A percentile compares a stretch with the other conserved stretches of the same genome.
phyloP scores from a whole-genome alignment of 2,113 vertebrate species.

The Corythaeola cristata region DNA sequence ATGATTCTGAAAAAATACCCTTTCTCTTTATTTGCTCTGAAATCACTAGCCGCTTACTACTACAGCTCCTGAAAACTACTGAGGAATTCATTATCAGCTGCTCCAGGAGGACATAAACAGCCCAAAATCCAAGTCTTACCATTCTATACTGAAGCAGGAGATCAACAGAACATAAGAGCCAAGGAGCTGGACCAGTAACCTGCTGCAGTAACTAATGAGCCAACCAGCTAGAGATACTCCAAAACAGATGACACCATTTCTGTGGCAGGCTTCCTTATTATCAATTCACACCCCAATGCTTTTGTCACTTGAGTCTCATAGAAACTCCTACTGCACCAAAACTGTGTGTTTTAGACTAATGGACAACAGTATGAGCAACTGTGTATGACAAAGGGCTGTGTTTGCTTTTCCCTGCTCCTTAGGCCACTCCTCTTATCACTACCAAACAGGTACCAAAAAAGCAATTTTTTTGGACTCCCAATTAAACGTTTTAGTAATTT shows the following conservation, averaged over 20 bases:
- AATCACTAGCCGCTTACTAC: neutral
- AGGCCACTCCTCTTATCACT: neutral
- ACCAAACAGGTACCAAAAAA: neutral
- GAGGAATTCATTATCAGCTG: neutral
- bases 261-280: neutral
- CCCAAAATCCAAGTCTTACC: neutral
- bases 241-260: neutral
- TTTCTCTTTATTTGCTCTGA: neutral
- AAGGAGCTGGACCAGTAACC: neutral
- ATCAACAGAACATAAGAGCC: neutral
- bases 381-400: neutral
- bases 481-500: neutral
- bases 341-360: neutral
- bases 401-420: neutral
- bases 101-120: neutral
- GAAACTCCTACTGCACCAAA: neutral
- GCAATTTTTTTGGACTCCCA: neutral
- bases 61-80: neutral
- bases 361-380: neutral
- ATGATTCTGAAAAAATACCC: neutral
- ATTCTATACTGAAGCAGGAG: neutral
- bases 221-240: neutral
- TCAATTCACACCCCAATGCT: neutral
- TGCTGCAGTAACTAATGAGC: neutral
- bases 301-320: neutral